Evolutionary conservation across 2,797 vertebrate genomes (phyloP).

Genomic region (Protonibea diacanthus): DNA sequence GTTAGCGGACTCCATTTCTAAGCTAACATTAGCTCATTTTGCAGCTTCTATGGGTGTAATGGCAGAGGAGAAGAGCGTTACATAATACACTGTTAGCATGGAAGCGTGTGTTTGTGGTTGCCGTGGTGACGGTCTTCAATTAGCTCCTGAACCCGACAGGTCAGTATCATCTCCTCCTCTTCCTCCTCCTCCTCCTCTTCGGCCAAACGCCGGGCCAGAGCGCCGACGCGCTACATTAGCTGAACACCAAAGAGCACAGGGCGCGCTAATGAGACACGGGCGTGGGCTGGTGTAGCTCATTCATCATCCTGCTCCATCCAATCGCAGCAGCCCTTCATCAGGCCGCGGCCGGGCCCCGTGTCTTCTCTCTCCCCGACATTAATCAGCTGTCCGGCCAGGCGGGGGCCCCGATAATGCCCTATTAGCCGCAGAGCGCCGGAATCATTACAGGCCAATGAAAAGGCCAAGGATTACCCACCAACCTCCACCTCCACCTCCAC

Average conservation of each 20-base stretch:
- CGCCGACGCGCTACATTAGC: conserved; percentile 75
- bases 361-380: conserved; percentile 72
- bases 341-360: conserved; percentile 56
- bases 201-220: conserved; percentile 9
- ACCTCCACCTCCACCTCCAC: conserved; percentile 3
- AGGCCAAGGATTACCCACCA: conserved; percentile 77
- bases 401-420: conserved; percentile 76
- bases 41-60: background rate
- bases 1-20: too few species aligned
- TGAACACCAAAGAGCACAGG: conserved; percentile 60
- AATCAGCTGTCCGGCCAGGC: conserved; percentile 77
- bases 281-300: conserved; percentile 64
- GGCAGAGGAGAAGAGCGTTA: background rate
- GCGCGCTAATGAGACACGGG: conserved; percentile 77
- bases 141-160: conserved; percentile 28
- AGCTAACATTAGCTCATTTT: too few species aligned
- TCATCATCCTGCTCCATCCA: conserved; percentile 80
- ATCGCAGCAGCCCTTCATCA: conserved; percentile 74
- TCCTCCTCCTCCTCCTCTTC: background rate
- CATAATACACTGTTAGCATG: background rate
- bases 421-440: conserved; percentile 72
- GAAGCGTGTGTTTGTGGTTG: background rate
- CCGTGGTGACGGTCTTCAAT: conserved; percentile 19
- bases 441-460: conserved; percentile 79
- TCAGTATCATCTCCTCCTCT: background rate